phyloP scores from a whole-genome alignment of 1,140 invertebrate species.

The Drosophila eugracilis region DNA sequence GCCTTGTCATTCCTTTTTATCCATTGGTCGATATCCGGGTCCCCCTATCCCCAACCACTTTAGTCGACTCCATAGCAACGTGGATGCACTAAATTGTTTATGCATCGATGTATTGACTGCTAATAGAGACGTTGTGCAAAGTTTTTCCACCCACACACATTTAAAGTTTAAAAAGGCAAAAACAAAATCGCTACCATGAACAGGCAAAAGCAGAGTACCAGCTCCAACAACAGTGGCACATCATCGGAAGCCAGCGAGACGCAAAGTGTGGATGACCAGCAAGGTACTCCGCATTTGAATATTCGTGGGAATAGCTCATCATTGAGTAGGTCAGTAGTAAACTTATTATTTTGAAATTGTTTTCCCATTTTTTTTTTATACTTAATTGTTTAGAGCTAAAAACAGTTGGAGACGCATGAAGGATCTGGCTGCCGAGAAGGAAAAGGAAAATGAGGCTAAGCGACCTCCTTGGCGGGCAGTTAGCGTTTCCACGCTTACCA shows the following conservation, averaged over 20 bases:
- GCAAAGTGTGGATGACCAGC: constrained; percentile 72
- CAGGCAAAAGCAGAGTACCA: constrained; percentile 45
- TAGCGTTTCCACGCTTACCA: constrained; percentile 78
- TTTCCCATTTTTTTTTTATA: not conserved
- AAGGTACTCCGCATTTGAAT: constrained; percentile 29
- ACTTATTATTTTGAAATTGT: not conserved
- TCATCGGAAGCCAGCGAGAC: constrained; percentile 80
- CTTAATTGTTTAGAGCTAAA: constrained; percentile 42
- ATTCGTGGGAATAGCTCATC: constrained; percentile 42
- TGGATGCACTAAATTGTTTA: constrained; percentile 51
- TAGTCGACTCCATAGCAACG: constrained; percentile 56
- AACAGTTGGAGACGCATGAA: constrained; percentile 81
- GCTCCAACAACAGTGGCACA: constrained; percentile 71
- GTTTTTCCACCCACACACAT: constrained; percentile 52
- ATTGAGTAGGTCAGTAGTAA: constrained; percentile 42
- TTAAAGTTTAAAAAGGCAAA: constrained; percentile 55
- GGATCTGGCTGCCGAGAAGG: constrained; percentile 72
- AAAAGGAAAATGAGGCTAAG: constrained; percentile 69
- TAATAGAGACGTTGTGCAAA: constrained; percentile 33
- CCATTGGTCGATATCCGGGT: constrained; percentile 14
- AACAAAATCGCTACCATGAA: constrained; percentile 57
- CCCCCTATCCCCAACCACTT: constrained; percentile 4
- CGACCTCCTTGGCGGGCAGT: constrained; percentile 81
- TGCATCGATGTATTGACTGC: constrained; percentile 71
- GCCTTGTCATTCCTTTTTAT: constrained; percentile 5